phyloP scores from a whole-genome alignment of 2,113 vertebrate genomes.

The Tetraodon nigroviridis region DNA sequence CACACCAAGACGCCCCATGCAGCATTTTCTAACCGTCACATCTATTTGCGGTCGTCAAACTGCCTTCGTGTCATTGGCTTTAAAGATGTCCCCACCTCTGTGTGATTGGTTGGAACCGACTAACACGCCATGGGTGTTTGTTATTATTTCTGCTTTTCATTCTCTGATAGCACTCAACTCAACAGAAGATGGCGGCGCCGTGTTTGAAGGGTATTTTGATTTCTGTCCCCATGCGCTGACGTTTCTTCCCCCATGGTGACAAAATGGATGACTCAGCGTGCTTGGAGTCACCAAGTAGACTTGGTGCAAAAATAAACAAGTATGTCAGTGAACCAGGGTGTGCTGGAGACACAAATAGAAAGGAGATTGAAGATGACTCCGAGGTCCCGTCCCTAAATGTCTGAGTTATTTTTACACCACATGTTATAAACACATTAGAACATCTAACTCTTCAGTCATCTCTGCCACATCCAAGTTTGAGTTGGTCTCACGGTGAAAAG shows the following conservation, averaged over 20 bases:
- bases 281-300: neutral
- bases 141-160: slow-evolving; percentile 7
- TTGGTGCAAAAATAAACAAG: slow-evolving; percentile 17
- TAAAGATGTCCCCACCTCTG: neutral
- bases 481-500: too few species aligned
- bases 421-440: slow-evolving; percentile 4
- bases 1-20: too few species aligned
- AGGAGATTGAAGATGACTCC: slow-evolving; percentile 30
- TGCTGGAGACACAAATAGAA: slow-evolving; percentile 40
- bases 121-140: slow-evolving; percentile 1
- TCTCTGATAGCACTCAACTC: neutral
- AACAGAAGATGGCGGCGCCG: neutral
- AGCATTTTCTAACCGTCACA: slow-evolving; percentile 19
- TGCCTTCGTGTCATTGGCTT: slow-evolving; percentile 14
- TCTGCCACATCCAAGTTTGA: neutral
- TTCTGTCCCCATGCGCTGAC: too few species aligned
- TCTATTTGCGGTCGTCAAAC: slow-evolving; percentile 27
- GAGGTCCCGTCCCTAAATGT: slow-evolving; percentile 4
- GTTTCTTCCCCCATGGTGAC: too few species aligned
- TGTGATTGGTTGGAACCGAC: slow-evolving; percentile 20
- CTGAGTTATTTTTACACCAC: slow-evolving; percentile 27
- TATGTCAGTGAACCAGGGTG: slow-evolving; percentile 37
- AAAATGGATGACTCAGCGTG: neutral
- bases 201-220: neutral
- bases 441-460: neutral